These are phyloP conservation scores for Nipponia nippon DNA, from an alignment of 2,113 vertebrate species.

Conservation along the genomic window DNA sequence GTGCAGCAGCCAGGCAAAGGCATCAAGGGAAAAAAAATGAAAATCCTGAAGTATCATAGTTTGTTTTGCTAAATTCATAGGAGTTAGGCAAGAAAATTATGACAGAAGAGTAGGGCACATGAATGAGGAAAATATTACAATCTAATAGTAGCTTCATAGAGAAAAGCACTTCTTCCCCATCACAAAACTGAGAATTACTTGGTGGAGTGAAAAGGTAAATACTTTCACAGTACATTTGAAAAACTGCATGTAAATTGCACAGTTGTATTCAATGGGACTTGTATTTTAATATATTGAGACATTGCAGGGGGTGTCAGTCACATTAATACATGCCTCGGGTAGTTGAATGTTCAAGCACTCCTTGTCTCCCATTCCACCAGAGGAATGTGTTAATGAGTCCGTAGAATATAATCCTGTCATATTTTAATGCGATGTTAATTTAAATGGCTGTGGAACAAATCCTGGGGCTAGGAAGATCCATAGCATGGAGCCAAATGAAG, in stretches of 20 bases:
- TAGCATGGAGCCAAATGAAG: neutral
- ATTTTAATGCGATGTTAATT: conserved; percentile 50
- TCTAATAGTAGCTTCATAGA: neutral
- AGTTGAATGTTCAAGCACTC: conserved; percentile 9
- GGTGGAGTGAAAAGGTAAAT: conserved; percentile 8
- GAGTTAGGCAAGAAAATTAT: neutral
- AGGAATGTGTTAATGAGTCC: conserved; percentile 21
- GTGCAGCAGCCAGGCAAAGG: neutral
- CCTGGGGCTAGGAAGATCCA: neutral
- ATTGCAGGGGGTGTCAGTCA: neutral
- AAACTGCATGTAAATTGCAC: conserved; percentile 1
- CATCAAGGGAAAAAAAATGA: neutral
- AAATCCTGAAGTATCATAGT: neutral
- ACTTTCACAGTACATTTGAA: neutral
- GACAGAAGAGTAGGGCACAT: neutral
- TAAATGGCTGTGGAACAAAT: conserved; percentile 26
- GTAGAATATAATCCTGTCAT: conserved; percentile 9
- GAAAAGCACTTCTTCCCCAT: neutral
- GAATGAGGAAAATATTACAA: neutral
- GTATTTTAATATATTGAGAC: neutral
- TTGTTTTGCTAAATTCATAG: conserved; percentile 44
- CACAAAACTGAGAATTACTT: conserved; percentile 2
- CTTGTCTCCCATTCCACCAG: conserved; percentile 6
- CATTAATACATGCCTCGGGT: conserved; percentile 14
- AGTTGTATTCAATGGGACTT: neutral